Evolutionary conservation across 2,113 vertebrate genomes (phyloP), one percentile per base, ranked within the genome.

Genomic region (Charina bottae): DNA sequence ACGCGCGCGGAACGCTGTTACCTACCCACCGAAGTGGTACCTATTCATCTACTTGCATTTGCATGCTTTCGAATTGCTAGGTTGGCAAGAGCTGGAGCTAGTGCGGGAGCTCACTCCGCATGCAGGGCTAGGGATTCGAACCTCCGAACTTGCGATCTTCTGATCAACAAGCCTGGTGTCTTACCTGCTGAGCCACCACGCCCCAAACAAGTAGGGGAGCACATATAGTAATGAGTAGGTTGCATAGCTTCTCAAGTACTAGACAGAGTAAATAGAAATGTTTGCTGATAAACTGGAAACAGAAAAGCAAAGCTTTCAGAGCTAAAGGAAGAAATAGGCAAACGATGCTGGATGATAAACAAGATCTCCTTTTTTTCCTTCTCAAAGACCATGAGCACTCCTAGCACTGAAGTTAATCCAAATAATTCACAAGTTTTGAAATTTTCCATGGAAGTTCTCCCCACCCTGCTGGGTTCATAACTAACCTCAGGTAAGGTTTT

Each of bases 381-480:
- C 91, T 23, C 21, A 3, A 92, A 58, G 12, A 26, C 90, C 46
- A 89, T 88, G 23, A 72, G 5, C 84, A 78, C 13, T 93, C 24
- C 21, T 90, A 12, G 72, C 42, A 26, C 11, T 86, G 78, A 49
- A 59, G 85, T 49, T 23, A 17, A 3, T 89, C 4, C 56, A 93
- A 90, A 56, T 0, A 8, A 83, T 13, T n/a, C 33, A 46, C 55
- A 85, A 26, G 87, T 17, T 0, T 0, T 55, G 60, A 91, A 88
- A 42, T 89, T 94, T 93, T 93, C 85, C 54, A 56, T 23, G 85
- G n/a, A 55, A 42, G 68, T 37, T 72, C 54, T 88, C 13, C 8
- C 37, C 17, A 4, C 85, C 55, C n/a, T 90, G 72, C 91, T 93
- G 90, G 84, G 55, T 92, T 94, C 94, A 94, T 55, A 56, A 4